Conservation (phyloP, 2,113 vertebrate genomes). For the Rhynchomys soricoides region DNA sequence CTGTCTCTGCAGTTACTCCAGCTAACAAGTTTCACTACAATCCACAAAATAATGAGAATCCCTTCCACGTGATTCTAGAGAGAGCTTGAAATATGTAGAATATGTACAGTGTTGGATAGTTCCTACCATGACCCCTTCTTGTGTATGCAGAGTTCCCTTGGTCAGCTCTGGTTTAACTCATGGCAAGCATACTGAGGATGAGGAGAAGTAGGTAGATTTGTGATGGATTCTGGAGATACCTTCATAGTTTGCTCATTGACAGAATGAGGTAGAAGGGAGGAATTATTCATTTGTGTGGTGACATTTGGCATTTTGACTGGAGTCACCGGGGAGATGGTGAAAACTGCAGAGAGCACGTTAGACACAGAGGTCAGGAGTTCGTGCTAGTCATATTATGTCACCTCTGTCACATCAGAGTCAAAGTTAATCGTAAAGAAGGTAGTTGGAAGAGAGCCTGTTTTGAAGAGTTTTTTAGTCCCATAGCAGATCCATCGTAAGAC, state of each 20-base stretch:
- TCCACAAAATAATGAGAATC: neutral
- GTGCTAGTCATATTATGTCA: neutral
- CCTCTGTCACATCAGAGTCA: slow-evolving; percentile 25
- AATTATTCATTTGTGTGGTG: neutral
- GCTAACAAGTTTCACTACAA: neutral
- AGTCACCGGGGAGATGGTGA: neutral
- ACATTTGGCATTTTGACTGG: neutral
- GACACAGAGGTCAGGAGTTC: neutral
- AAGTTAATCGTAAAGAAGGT: slow-evolving; percentile 33
- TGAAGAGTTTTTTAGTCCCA: slow-evolving; percentile 63
- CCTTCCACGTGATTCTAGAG: neutral
- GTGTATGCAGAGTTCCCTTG: neutral
- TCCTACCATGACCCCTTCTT: neutral
- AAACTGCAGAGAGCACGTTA: neutral
- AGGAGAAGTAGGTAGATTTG: neutral
- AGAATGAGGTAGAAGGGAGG: neutral
- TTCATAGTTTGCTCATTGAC: neutral
- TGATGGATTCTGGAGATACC: neutral
- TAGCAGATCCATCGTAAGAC: slow-evolving; percentile 64
- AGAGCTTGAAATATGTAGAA: neutral
- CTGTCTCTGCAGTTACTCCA: neutral
- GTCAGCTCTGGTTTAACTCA: neutral
- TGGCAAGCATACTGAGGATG: neutral
- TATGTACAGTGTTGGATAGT: neutral
- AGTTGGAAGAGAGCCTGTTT: slow-evolving; percentile 60